phyloP scores from a whole-genome alignment of 1,140 invertebrate genomes.

The Hestina assimilis region DNA sequence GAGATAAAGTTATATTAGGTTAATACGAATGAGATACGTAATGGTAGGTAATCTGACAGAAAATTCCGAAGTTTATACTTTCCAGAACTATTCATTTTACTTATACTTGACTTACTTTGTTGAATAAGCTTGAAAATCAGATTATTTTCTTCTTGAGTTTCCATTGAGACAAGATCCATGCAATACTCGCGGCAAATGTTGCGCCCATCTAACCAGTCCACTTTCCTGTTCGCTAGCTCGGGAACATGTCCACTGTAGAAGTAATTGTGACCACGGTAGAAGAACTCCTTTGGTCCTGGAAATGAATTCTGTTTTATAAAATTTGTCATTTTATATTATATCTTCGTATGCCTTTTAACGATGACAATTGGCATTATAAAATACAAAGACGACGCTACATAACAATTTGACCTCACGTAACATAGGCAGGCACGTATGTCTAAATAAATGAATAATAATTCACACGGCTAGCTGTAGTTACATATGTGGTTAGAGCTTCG shows the following conservation, averaged over 20 bases:
- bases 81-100: background rate
- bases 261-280: conserved; percentile 91
- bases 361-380: conserved; percentile 16
- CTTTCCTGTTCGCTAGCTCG: conserved; percentile 85
- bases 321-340: conserved; percentile 16
- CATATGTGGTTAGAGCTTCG: conserved; percentile 36
- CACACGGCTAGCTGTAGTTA: conserved; percentile 31
- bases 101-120: conserved; percentile 82
- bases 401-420: conserved; percentile 36
- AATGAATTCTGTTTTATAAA: conserved; percentile 15
- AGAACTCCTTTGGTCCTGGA: conserved; percentile 93
- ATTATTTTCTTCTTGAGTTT: conserved; percentile 93
- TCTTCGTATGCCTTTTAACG: background rate
- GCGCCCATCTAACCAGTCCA: conserved; percentile 93
- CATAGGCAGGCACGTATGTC: conserved; percentile 25
- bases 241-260: conserved; percentile 92
- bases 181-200: conserved; percentile 94
- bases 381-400: conserved; percentile 32
- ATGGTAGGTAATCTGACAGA: no score
- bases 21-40: no score
- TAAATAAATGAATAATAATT: conserved; percentile 49
- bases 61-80: no score
- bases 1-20: no score
- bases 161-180: conserved; percentile 93
- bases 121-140: conserved; percentile 91